Conservation (phyloP, 2,797 vertebrate species). For the Alca torda region DNA sequence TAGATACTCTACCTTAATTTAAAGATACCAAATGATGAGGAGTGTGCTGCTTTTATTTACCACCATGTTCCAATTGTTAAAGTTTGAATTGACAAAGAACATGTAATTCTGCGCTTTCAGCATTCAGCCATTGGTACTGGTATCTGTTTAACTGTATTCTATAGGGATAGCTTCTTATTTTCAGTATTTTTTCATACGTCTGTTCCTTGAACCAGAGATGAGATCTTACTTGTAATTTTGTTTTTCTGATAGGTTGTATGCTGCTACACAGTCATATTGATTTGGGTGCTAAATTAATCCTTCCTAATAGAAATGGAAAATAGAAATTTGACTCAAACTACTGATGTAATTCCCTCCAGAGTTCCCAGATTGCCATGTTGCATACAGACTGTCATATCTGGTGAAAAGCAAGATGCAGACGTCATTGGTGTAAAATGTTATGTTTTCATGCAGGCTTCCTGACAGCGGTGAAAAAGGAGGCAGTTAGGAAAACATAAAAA, state of each 20-base stretch:
- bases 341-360: constrained; percentile 7
- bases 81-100: background rate
- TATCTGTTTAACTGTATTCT: background rate
- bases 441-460: constrained; percentile 18
- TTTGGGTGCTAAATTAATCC: constrained; percentile 36
- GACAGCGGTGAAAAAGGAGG: background rate
- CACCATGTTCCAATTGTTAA: background rate
- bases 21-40: background rate
- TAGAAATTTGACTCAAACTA: constrained; percentile 6
- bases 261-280: background rate
- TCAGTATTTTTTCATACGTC: background rate
- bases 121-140: background rate
- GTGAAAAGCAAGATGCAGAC: constrained; percentile 8
- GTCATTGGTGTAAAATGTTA: background rate
- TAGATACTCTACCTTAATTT: background rate
- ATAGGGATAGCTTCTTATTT: background rate
- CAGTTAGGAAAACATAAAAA: constrained; percentile 4
- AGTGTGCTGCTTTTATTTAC: background rate
- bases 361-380: constrained; percentile 6
- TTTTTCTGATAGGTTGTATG: background rate
- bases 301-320: constrained; percentile 25
- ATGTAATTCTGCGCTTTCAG: background rate
- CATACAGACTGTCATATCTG: constrained; percentile 12
- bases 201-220: constrained; percentile 3
- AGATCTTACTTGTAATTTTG: background rate